Base-by-base conservation (phyloP, 2,113 vertebrate species). In the Mixornis gularis region DNA sequence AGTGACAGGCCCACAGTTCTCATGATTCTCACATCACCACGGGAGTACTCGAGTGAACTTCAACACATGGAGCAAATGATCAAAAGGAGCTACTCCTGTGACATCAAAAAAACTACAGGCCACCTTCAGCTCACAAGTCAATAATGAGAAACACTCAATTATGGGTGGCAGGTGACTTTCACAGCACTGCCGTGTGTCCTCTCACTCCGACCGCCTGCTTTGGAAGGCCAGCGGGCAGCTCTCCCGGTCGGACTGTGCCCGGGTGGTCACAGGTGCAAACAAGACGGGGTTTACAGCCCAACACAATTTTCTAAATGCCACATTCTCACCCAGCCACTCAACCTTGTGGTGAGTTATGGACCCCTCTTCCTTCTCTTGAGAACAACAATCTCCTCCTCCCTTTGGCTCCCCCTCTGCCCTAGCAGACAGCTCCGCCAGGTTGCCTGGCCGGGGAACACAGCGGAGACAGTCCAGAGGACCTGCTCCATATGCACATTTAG, bases 121-220 rank as follows among this genome's bases (percentile, higher is more conserved):
- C 60, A 62, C 69, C 55, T 65, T 58, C 15, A 46, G 20, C 71
- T 82, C 58, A 6, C 70, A 30, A 0, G 17, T 51, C 20, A 10
- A 0, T 21, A 10, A 32, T 0, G 40, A 40, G 38, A 10, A 78
- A 7, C 21, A 8, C 18, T 30, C 40, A 6, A 22, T 10, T 36
- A 1, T 0, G 2, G 12, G 59, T 30, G 66, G 72, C 68, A 22
- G 87, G 71, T 15, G 71, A 30, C 36, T 29, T 8, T 8, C 48
- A 6, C 32, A 68, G 79, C 82, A 4, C 12, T 36, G 89, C 70
- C 0, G 0, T 0, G 0, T 5, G 59, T 26, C 34, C 60, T 13
- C 43, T n/a, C 27, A 0, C 66, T 46, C 62, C 0, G 0, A 15
- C 7, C 0, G 5, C 30, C 17, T 19, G 17, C 70, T 22, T 10